phyloP scores from a whole-genome alignment of 2,888 invertebrate genomes.

The Chorisops tibialis region DNA sequence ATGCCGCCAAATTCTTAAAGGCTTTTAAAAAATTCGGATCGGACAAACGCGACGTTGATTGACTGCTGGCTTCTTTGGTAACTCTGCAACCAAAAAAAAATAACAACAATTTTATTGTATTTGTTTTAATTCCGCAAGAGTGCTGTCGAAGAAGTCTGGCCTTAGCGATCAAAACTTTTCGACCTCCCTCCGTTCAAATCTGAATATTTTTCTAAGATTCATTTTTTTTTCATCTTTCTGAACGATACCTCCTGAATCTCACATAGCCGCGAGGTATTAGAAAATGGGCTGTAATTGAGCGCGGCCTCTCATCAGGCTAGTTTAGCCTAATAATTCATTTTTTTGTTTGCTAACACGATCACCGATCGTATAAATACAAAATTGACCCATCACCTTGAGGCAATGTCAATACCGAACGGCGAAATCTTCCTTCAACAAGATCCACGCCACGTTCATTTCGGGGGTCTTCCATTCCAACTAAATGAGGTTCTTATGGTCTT shows the following conservation, averaged over 20 bases:
- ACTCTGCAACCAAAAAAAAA: no score
- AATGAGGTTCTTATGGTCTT: constrained; percentile 11
- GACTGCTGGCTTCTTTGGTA: constrained; percentile 5
- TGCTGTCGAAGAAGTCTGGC: neutral
- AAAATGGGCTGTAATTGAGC: constrained; percentile 28
- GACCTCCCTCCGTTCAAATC: constrained; percentile 16
- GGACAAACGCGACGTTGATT: neutral
- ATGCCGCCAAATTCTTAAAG: constrained; percentile 15
- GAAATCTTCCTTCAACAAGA: neutral
- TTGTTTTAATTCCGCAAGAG: no score
- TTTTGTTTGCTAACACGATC: constrained; percentile 16
- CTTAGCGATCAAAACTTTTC: constrained; percentile 14
- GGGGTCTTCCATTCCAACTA: constrained; percentile 9
- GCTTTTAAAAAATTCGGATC: constrained; percentile 19
- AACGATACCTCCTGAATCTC: neutral
- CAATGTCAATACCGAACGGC: constrained; percentile 27
- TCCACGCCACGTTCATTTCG: neutral
- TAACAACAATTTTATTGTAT: no score
- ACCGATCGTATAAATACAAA: no score
- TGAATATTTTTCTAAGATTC: constrained; percentile 12
- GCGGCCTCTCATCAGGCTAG: constrained; percentile 31
- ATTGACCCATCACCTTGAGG: constrained; percentile 33
- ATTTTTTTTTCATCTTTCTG: constrained; percentile 3
- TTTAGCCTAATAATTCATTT: constrained; percentile 32
- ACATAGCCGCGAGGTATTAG: constrained; percentile 3